Conservation (phyloP, 2,888 invertebrate genomes). For the Stenichneumon culpator region DNA sequence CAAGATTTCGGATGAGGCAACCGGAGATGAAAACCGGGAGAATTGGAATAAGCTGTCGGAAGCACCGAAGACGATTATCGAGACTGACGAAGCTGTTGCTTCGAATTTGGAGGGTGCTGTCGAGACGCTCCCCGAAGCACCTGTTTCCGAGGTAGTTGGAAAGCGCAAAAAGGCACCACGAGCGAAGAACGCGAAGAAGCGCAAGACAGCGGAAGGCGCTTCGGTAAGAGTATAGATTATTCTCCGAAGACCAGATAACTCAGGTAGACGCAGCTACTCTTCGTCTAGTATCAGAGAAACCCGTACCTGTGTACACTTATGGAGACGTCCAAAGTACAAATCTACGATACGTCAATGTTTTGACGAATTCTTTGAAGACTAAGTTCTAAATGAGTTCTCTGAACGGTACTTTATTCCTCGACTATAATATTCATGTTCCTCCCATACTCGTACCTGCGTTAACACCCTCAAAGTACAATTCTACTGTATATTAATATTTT, state of each 20-base stretch:
- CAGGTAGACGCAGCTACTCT: not conserved
- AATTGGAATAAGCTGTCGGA: not conserved
- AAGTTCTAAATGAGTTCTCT: not conserved
- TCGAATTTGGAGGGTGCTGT: not conserved
- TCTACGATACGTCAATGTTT: not conserved
- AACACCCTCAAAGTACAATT: not conserved
- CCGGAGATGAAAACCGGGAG: not conserved
- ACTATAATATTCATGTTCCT: conserved; percentile 2
- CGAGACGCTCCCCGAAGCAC: not conserved
- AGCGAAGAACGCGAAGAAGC: not conserved
- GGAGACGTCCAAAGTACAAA: not conserved
- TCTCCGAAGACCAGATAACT: not conserved
- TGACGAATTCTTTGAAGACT: not conserved
- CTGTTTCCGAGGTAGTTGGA: not conserved
- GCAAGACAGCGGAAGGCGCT: not conserved
- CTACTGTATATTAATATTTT: not conserved
- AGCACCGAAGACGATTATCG: not conserved
- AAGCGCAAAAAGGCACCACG: not conserved
- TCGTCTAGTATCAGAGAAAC: not conserved
- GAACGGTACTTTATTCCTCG: not conserved
- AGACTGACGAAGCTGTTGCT: not conserved
- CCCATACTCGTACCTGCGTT: not conserved
- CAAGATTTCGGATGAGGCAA: not conserved
- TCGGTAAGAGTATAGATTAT: not conserved
- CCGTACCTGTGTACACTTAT: not conserved